Percentiles rank a stretch among this genome's conserved stretches.
These are phyloP conservation scores for Coracias cyanogaster DNA, from an alignment of 2,797 vertebrate genomes.

Conservation along the genomic window DNA sequence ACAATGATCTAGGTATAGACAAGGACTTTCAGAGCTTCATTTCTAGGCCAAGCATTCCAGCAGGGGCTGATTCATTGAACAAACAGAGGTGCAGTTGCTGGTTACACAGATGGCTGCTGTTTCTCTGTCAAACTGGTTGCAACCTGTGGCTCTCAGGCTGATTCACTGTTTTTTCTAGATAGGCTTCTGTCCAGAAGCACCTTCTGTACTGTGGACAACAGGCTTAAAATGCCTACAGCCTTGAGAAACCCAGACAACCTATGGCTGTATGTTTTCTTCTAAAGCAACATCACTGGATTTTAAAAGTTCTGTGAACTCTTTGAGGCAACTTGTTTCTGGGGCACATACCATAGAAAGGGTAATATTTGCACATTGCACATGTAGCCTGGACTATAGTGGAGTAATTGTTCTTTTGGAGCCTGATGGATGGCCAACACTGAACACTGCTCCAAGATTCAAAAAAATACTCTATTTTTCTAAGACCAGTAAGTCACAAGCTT, in stretches of 20 bases:
- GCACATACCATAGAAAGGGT: neutral
- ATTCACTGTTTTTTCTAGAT: neutral
- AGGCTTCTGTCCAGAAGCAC: neutral
- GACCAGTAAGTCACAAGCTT: neutral
- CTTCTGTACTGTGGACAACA: neutral
- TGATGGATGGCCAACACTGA: neutral
- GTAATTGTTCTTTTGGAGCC: neutral
- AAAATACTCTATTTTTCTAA: slow-evolving; percentile 4
- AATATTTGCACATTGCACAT: neutral
- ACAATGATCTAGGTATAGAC: neutral
- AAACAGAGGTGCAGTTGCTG: neutral
- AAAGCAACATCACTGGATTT: neutral
- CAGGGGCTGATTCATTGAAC: neutral
- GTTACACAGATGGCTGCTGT: neutral
- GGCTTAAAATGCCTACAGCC: neutral
- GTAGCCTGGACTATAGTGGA: neutral
- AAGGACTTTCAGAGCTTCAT: neutral
- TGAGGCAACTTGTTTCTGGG: neutral
- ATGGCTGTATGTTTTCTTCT: neutral
- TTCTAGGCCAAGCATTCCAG: neutral
- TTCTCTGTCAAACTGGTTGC: neutral
- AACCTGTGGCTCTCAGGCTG: neutral
- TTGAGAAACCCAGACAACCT: neutral
- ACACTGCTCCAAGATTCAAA: neutral
- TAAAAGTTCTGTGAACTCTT: neutral